Evolutionary conservation across 2,113 vertebrate genomes (phyloP), one percentile per base, ranked within the genome.

Genomic region (Nyctereutes procyonoides): DNA sequence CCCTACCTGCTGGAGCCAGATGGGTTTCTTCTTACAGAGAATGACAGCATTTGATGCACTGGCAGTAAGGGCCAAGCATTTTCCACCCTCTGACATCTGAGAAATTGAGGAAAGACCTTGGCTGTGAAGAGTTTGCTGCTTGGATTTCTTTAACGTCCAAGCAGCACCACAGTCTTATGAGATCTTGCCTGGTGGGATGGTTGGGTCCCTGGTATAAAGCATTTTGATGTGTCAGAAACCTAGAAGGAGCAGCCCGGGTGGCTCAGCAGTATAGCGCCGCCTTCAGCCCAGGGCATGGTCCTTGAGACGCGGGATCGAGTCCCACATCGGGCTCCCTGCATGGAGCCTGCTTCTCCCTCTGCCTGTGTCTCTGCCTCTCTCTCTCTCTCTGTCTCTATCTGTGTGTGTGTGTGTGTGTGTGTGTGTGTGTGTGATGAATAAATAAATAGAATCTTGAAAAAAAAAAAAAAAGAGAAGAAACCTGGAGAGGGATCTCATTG

Each of bases 41-140:
- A 3, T 62, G 62, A 71, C 3, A 5, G 55, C 5, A 1, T 43
- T 69, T 24, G 16, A 32, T 12, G 22, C 0, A 2, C 2, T 0
- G 24, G 24, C 65, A 8, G 15, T 12, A 32, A 58, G 35, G 20
- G 17, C 65, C n/a, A 10, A 73, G 28, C 35, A 8, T 81, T 87
- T 48, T 69, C 90, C 71, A 48, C 58, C 81, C 26, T n/a, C 71
- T 71, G 81, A 60, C 58, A 15, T 24, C 95, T 53, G 71, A 90
- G 56, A 38, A 30, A 9, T 30, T 0, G 14, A 81, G 58, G 77
- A 5, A 17, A 1, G 19, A 6, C 20, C 16, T 26, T 28, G 55
- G 19, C 28, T 30, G 17, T 58, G 16, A 30, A 22, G 60, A 51
- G 12, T 53, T 55, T 20, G 22, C 30, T 28, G 38, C 51, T 55